Conservation (phyloP, 2,888 invertebrate genomes). For the Megaustenia siamemsis region DNA sequence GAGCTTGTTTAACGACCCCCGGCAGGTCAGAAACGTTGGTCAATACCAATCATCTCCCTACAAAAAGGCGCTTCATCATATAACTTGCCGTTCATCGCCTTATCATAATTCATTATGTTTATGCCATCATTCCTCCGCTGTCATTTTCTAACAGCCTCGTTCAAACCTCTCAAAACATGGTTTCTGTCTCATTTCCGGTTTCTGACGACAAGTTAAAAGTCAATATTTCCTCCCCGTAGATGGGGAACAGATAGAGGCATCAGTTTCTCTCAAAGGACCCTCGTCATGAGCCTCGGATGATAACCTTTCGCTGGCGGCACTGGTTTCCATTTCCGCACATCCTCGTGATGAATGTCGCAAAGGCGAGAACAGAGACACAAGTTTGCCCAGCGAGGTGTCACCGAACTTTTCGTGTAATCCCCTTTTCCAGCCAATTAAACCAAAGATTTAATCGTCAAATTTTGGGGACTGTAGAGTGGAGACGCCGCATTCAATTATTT, state of each 20-base stretch:
- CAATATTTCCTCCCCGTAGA: constrained; percentile 51
- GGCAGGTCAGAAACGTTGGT: neutral
- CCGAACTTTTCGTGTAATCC: constrained; percentile 45
- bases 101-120: constrained; percentile 46
- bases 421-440: constrained; percentile 43
- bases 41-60: constrained; percentile 30
- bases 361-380: constrained; percentile 33
- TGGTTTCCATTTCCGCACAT: constrained; percentile 50
- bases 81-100: constrained; percentile 36
- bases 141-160: constrained; percentile 34
- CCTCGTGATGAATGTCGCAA: constrained; percentile 48
- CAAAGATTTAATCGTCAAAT: constrained; percentile 38
- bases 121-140: constrained; percentile 28
- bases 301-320: constrained; percentile 47
- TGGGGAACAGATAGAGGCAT: constrained; percentile 21
- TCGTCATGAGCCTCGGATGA: neutral
- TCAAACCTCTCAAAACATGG: constrained; percentile 50
- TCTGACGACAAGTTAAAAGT: constrained; percentile 53
- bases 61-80: constrained; percentile 28
- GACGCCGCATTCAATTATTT: constrained; percentile 40
- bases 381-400: constrained; percentile 44
- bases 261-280: constrained; percentile 24
- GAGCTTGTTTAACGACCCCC: too few relatives aligned
- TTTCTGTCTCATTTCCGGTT: constrained; percentile 55
- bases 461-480: neutral